Evolutionary conservation across 2,797 vertebrate genomes (phyloP).

Genomic region (Limnodromus scolopaceus): DNA sequence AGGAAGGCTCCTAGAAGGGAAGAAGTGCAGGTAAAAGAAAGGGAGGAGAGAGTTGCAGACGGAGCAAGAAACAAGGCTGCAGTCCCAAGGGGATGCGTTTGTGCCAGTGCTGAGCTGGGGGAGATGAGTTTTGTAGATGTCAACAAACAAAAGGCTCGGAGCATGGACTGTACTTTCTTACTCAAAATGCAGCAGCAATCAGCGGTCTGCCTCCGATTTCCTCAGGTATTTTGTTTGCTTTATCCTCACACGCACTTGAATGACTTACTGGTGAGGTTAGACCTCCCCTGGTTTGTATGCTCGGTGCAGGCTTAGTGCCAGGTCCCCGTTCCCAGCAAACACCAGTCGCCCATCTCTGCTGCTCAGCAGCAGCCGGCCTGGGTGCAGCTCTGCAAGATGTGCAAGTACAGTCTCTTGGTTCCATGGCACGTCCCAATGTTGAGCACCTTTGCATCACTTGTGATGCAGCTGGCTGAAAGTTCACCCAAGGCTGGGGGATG

Average conservation of each 20-base stretch:
- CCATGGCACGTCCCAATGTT: background rate
- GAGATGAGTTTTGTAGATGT: background rate
- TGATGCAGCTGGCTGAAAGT: background rate
- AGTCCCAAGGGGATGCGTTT: background rate
- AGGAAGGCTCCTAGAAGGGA: background rate
- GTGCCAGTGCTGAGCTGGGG: background rate
- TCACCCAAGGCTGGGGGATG: rapidly evolving
- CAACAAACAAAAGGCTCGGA: background rate
- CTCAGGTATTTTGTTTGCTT: background rate
- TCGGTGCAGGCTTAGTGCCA: background rate
- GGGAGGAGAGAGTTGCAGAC: background rate
- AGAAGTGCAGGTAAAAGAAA: background rate
- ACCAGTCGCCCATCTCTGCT: background rate
- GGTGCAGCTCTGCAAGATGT: background rate
- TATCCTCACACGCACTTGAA: background rate
- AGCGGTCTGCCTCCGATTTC: background rate
- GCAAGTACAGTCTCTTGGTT: background rate
- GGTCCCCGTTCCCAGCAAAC: rapidly evolving
- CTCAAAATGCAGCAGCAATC: background rate
- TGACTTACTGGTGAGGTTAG: background rate
- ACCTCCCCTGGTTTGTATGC: background rate
- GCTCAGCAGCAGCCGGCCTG: background rate
- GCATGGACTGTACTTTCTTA: background rate
- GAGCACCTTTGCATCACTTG: background rate
- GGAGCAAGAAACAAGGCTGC: background rate